phyloP scores from a whole-genome alignment of 1,140 invertebrate genomes.

The Dendroctonus ponderosae region DNA sequence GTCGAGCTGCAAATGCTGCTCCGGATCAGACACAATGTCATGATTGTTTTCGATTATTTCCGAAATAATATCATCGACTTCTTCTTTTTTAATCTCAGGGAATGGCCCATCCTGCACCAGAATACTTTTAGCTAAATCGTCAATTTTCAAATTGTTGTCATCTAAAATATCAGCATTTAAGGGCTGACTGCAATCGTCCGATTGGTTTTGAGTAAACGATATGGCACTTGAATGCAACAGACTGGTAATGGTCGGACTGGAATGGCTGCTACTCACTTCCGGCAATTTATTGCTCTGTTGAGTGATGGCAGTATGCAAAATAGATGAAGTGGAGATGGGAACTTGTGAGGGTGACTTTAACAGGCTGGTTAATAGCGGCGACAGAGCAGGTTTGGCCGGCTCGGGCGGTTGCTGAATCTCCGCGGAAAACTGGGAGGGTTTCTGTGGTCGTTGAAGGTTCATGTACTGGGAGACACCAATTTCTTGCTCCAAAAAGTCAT shows the following conservation, averaged over 20 bases:
- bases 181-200: conserved; percentile 24
- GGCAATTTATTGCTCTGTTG: conserved; percentile 37
- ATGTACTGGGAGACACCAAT: too few relatives aligned
- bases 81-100: conserved; percentile 49
- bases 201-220: conserved; percentile 30
- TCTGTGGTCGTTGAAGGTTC: not conserved
- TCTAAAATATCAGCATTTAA: conserved; percentile 41
- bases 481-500: too few relatives aligned
- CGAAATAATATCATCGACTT: conserved; percentile 49
- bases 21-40: conserved; percentile 48
- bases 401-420: conserved; percentile 26
- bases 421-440: not conserved
- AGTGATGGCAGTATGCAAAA: conserved; percentile 52
- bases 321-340: conserved; percentile 47
- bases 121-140: conserved; percentile 48
- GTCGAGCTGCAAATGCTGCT: conserved; percentile 48
- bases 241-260: conserved; percentile 59
- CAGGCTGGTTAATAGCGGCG: conserved; percentile 78
- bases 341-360: conserved; percentile 69
- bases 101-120: conserved; percentile 45
- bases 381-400: conserved; percentile 51
- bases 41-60: conserved; percentile 48
- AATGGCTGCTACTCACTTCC: conserved; percentile 18
- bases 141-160: conserved; percentile 47
- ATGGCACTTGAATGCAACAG: conserved; percentile 54